Percentiles rank a stretch among this genome's conserved stretches.
phyloP scores from a whole-genome alignment of 2,888 invertebrate species.

The Diarsia rubi region DNA sequence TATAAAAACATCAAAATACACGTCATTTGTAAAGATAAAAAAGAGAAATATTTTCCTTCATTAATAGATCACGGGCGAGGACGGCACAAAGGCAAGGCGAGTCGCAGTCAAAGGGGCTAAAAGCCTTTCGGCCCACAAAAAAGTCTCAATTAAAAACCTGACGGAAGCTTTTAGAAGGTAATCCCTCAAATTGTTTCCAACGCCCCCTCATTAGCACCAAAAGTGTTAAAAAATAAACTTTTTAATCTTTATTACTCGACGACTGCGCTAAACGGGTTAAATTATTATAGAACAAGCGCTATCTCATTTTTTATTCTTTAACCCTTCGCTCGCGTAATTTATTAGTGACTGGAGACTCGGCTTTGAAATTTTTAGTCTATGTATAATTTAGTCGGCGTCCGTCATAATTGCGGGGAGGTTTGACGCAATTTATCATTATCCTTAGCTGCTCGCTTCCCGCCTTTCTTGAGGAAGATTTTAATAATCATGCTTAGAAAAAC shows the following conservation, averaged over 20 bases:
- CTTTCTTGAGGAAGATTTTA: conserved; percentile 60
- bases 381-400: conserved; percentile 82
- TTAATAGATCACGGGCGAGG: conserved; percentile 88
- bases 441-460: conserved; percentile 52
- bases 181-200: conserved; percentile 91
- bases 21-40: conserved; percentile 69
- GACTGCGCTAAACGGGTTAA: conserved; percentile 90
- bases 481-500: conserved; percentile 55
- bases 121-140: conserved; percentile 89
- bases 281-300: conserved; percentile 88
- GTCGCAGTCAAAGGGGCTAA: conserved; percentile 86
- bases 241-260: conserved; percentile 91
- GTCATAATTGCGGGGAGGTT: conserved; percentile 84
- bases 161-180: conserved; percentile 91
- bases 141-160: conserved; percentile 91
- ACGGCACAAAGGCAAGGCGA: conserved; percentile 82
- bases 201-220: conserved; percentile 91
- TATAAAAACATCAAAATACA: conserved; percentile 62
- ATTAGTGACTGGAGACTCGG: conserved; percentile 82
- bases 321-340: conserved; percentile 85
- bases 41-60: conserved; percentile 83
- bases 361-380: conserved; percentile 84
- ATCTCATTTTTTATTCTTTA: conserved; percentile 87
- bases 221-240: conserved; percentile 91
- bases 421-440: conserved; percentile 75